Conservation (phyloP, 2,113 vertebrate genomes). For the Microcebus lehilahytsara region DNA sequence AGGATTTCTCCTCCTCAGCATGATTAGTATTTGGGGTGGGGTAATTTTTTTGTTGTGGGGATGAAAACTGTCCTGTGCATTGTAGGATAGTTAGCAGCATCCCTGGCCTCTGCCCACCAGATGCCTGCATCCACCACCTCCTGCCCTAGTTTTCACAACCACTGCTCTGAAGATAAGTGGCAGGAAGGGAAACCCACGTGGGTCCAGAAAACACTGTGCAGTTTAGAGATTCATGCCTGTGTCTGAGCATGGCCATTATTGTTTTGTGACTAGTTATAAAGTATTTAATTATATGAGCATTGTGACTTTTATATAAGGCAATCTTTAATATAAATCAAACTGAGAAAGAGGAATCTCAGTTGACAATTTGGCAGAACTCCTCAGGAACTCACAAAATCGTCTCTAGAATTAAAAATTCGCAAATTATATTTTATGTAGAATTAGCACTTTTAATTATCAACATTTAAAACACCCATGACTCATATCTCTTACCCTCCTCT, state of each 20-base stretch:
- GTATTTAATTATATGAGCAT: neutral
- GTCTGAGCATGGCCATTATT: neutral
- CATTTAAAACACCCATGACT: slow-evolving; percentile 47
- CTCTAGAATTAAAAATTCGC: slow-evolving; percentile 19
- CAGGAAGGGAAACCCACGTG: neutral
- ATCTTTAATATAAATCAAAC: slow-evolving; percentile 6
- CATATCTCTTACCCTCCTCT: neutral
- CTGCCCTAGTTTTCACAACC: neutral
- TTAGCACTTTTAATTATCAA: neutral
- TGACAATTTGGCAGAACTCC: slow-evolving; percentile 49
- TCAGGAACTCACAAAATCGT: slow-evolving; percentile 27
- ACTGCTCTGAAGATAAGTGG: neutral
- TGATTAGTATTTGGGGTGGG: neutral
- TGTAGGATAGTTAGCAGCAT: neutral
- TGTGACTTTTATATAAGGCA: neutral
- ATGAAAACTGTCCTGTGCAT: neutral
- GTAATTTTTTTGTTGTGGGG: neutral
- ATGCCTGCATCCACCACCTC: too few species aligned
- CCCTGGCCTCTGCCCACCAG: neutral
- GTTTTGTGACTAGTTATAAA: neutral
- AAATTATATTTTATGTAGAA: slow-evolving; percentile 35
- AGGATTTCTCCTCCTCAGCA: neutral
- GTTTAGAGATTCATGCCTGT: neutral
- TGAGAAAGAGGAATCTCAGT: neutral
- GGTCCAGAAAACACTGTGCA: neutral